phyloP scores from a whole-genome alignment of 2,797 vertebrate genomes.

The Antrozous pallidus region DNA sequence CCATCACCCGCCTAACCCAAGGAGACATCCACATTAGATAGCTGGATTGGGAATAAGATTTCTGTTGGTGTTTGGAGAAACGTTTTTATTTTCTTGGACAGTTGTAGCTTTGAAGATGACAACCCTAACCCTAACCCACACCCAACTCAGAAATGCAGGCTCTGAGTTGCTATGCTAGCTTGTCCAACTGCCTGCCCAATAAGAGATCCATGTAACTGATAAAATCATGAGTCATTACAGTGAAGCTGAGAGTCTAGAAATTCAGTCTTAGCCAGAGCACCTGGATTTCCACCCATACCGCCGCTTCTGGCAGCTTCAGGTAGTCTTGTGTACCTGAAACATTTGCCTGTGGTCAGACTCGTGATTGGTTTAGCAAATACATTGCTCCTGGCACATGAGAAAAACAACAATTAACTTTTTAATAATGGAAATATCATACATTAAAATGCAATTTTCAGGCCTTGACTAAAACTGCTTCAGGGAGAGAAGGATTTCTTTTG shows the following conservation, averaged over 20 bases:
- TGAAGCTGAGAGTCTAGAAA: not conserved
- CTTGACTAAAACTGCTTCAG: constrained; percentile 10
- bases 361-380: constrained; percentile 32
- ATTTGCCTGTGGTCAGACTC: not conserved
- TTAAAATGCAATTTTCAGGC: constrained; percentile 59
- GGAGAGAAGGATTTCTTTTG: constrained; percentile 26
- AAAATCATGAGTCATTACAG: not conserved
- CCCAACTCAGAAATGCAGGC: too few relatives aligned
- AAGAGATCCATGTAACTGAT: not conserved
- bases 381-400: constrained; percentile 5
- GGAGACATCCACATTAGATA: not conserved
- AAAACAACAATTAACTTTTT: constrained; percentile 59
- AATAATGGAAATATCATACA: not conserved
- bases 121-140: not conserved
- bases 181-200: not conserved
- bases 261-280: not conserved
- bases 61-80: not conserved
- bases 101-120: not conserved
- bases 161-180: too few relatives aligned
- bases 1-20: accelerated
- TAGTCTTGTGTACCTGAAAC: not conserved
- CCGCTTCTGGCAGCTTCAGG: not conserved
- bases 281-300: not conserved
- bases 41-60: not conserved
- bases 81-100: not conserved